Conservation (phyloP, 2,113 vertebrate species). For the Lepidothrix coronata region DNA sequence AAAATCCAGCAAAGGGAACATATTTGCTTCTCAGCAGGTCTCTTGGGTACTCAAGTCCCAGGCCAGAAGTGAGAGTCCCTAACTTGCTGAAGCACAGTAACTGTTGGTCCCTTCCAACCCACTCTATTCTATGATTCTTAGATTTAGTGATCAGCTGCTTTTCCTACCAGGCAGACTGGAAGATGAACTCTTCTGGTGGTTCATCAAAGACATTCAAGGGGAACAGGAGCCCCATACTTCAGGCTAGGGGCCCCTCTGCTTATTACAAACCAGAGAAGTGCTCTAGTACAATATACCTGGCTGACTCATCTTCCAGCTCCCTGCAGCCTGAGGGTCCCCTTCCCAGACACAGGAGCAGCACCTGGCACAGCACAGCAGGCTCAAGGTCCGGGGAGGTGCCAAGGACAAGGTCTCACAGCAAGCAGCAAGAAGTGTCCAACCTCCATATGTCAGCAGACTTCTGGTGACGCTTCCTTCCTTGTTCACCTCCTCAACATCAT, state of each 20-base stretch:
- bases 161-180: not conserved
- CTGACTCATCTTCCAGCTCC: not conserved
- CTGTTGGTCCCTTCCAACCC: not conserved
- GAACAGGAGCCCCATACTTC: not conserved
- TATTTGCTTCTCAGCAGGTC: not conserved
- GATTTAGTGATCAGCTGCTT: not conserved
- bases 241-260: not conserved
- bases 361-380: not conserved
- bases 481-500: not conserved
- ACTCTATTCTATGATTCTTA: not conserved
- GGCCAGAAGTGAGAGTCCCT: not conserved
- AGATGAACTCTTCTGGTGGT: not conserved
- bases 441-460: not conserved
- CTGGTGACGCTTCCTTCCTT: not conserved
- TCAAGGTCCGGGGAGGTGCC: not conserved
- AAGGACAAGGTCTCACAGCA: not conserved
- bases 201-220: not conserved
- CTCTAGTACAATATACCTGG: not conserved
- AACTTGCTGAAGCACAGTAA: not conserved
- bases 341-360: not conserved
- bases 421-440: not conserved
- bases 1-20: not conserved
- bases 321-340: not conserved
- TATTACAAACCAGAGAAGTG: not conserved
- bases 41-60: not conserved